phyloP scores from a whole-genome alignment of 2,888 invertebrate genomes.

The Tiphia femorata region DNA sequence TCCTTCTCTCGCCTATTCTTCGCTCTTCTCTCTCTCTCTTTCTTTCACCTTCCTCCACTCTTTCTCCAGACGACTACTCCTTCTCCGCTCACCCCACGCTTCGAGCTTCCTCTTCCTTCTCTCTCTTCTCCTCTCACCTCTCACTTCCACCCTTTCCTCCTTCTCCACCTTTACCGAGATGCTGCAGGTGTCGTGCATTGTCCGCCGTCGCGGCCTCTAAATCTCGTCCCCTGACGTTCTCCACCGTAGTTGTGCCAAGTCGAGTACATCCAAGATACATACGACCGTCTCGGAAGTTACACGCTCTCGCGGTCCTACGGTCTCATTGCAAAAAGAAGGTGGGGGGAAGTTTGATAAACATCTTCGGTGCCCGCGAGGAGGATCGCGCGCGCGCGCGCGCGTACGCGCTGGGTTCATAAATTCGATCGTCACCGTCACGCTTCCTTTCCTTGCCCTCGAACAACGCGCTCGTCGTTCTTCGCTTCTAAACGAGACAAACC shows the following conservation, averaged over 20 bases:
- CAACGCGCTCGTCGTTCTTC: not conserved
- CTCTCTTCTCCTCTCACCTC: conserved; percentile 14
- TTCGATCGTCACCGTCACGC: conserved; percentile 29
- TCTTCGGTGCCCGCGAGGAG: no score
- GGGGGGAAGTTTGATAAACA: conserved; percentile 40
- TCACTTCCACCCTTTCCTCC: conserved; percentile 15
- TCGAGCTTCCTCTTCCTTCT: conserved; percentile 23
- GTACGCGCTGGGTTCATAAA: conserved; percentile 48
- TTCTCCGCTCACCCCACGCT: no score
- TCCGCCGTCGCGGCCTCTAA: conserved; percentile 61
- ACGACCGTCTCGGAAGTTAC: conserved; percentile 48
- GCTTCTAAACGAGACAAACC: no score
- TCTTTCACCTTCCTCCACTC: conserved; percentile 11
- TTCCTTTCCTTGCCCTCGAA: not conserved
- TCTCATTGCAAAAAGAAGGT: conserved; percentile 37
- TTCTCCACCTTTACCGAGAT: conserved; percentile 40
- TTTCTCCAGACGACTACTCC: conserved; percentile 5
- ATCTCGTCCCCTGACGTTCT: conserved; percentile 58
- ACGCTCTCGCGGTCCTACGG: conserved; percentile 38
- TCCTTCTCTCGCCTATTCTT: no score
- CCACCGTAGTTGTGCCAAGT: conserved; percentile 48
- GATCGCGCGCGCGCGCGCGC: no score
- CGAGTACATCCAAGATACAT: conserved; percentile 55
- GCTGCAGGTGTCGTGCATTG: conserved; percentile 64
- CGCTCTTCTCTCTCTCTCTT: conserved; percentile 11